Conservation (phyloP, 1,140 invertebrate species). For the Diachasmimorpha longicaudata region DNA sequence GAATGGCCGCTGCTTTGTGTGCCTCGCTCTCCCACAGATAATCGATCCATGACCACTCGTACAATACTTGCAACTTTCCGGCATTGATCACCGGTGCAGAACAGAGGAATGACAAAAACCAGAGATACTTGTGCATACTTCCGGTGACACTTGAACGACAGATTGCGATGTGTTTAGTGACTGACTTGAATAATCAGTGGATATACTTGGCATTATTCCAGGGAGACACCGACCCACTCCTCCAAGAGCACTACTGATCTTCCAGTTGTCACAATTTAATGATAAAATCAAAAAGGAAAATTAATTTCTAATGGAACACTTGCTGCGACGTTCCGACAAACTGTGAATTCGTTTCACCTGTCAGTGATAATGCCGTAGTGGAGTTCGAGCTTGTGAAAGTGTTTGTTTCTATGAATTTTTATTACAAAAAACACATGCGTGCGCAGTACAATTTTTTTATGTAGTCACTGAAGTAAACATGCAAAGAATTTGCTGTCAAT, state of each 20-base stretch:
- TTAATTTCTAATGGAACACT: neutral
- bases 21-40: constrained; percentile 24
- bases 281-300: neutral
- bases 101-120: constrained; percentile 12
- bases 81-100: neutral
- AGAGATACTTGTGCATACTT: constrained; percentile 13
- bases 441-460: neutral
- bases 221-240: neutral
- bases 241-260: neutral
- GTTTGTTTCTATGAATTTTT: constrained; percentile 5
- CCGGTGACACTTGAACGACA: neutral
- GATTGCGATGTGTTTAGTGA: neutral
- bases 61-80: constrained; percentile 12
- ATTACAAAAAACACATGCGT: constrained; percentile 6
- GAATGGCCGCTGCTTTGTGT: constrained; percentile 56
- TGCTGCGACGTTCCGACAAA: neutral
- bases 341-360: neutral
- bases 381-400: neutral
- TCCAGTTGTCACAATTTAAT: neutral
- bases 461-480: neutral
- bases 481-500: neutral
- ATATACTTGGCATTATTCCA: constrained; percentile 9
- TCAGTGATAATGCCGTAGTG: neutral
- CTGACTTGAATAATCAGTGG: neutral
- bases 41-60: constrained; percentile 40